Evolutionary conservation across 2,797 vertebrate species (phyloP).

Genomic region (Lacerta bilineata): DNA sequence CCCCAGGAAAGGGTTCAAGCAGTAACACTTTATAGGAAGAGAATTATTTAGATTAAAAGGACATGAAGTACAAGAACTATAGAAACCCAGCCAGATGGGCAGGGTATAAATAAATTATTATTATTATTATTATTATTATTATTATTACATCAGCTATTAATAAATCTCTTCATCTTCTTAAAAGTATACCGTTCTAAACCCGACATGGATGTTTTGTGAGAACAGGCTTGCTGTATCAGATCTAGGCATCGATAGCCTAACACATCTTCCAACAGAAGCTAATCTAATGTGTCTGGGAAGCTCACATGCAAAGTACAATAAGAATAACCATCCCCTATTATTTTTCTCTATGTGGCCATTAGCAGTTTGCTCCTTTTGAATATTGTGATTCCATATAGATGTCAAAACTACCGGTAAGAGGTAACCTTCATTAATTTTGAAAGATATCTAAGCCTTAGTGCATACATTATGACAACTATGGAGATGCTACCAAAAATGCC

Average conservation of each 20-base stretch:
- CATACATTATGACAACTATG: neutral
- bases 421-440: neutral
- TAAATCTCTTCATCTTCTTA: neutral
- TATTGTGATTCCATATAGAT: neutral
- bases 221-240: neutral
- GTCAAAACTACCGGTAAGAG: neutral
- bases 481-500: neutral
- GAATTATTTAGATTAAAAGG: neutral
- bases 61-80: neutral
- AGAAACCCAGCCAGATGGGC: neutral
- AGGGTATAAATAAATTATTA: too few relatives aligned
- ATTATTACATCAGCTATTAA: neutral
- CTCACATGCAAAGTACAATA: neutral
- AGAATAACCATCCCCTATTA: neutral
- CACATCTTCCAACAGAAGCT: neutral
- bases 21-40: neutral
- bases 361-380: neutral
- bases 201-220: neutral
- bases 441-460: neutral
- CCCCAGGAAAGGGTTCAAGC: neutral
- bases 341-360: neutral
- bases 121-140: too few relatives aligned
- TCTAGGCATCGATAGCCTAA: neutral
- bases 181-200: neutral
- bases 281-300: neutral